These are phyloP conservation scores for Eulemur albifrons DNA, from an alignment of 2,797 vertebrate genomes.

Conservation along the genomic window DNA sequence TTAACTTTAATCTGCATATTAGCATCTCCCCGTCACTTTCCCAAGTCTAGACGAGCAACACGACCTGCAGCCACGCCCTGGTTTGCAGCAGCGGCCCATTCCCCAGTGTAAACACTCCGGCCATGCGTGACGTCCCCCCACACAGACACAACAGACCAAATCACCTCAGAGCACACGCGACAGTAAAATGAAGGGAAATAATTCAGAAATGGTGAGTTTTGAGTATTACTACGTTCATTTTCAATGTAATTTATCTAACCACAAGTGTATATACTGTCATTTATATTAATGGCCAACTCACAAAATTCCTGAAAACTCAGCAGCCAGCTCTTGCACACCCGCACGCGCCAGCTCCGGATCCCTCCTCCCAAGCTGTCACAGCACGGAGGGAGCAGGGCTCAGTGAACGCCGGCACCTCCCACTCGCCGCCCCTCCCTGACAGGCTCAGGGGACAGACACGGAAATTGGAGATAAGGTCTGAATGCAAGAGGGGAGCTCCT, in stretches of 20 bases:
- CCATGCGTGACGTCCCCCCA: rapidly evolving
- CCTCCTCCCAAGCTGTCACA: rapidly evolving
- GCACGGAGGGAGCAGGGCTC: rapidly evolving
- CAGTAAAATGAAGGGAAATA: rapidly evolving
- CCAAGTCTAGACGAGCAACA: rapidly evolving
- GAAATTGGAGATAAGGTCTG: background rate
- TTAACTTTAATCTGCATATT: rapidly evolving
- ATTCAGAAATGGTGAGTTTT: rapidly evolving
- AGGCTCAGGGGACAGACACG: background rate
- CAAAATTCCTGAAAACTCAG: background rate
- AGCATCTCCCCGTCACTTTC: rapidly evolving
- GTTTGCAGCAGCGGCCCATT: rapidly evolving
- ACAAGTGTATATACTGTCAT: rapidly evolving
- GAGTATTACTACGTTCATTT: rapidly evolving
- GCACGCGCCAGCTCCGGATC: rapidly evolving
- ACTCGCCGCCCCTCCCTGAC: rapidly evolving
- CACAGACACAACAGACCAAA: rapidly evolving
- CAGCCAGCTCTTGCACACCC: rapidly evolving
- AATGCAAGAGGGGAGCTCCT: background rate
- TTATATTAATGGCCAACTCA: background rate
- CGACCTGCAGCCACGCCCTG: rapidly evolving
- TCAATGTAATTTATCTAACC: rapidly evolving
- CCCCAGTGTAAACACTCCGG: rapidly evolving
- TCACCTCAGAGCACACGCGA: rapidly evolving
- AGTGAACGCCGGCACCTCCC: rapidly evolving